phyloP scores from a whole-genome alignment of 2,888 invertebrate species.

The Criorhina ranunculi region DNA sequence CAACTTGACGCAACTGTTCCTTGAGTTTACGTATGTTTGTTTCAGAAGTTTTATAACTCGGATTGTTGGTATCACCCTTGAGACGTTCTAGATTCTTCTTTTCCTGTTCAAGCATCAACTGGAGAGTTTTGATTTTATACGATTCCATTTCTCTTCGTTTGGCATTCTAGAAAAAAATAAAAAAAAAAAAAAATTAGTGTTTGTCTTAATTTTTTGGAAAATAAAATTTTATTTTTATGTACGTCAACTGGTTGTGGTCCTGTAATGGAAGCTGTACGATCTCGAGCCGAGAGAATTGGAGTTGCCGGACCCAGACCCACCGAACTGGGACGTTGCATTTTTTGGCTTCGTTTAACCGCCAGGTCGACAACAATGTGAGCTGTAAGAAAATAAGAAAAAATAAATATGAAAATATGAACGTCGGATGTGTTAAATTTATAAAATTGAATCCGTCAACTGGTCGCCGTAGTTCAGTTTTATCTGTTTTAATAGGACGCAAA shows the following conservation, averaged over 20 bases:
- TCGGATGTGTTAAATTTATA: conserved; percentile 2
- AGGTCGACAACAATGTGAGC: conserved; percentile 89
- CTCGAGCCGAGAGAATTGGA: conserved; percentile 85
- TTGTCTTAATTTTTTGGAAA: conserved; percentile 5
- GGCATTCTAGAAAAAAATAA: conserved; percentile 87
- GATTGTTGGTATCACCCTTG: conserved; percentile 85
- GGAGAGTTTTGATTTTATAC: conserved; percentile 93
- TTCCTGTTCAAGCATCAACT: conserved; percentile 95
- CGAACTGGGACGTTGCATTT: conserved; percentile 84
- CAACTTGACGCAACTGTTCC: conserved; percentile 84
- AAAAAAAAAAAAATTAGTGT: conserved; percentile 23
- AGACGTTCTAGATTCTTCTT: conserved; percentile 92
- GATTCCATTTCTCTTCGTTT: conserved; percentile 93
- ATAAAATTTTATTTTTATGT: conserved; percentile 84
- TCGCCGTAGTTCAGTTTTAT: no score
- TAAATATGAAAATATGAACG: background rate
- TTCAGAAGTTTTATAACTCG: conserved; percentile 83
- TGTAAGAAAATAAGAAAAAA: conserved; percentile 82
- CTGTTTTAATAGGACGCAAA: no score
- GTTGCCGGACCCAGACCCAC: conserved; percentile 85
- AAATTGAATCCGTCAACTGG: conserved; percentile 13
- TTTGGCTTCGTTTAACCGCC: conserved; percentile 88
- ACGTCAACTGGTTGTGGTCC: conserved; percentile 95
- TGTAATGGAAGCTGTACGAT: conserved; percentile 88
- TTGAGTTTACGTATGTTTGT: conserved; percentile 83